Evolutionary conservation across 2,888 invertebrate genomes (phyloP).

Genomic region (Stenoptilia bipunctidactyla): DNA sequence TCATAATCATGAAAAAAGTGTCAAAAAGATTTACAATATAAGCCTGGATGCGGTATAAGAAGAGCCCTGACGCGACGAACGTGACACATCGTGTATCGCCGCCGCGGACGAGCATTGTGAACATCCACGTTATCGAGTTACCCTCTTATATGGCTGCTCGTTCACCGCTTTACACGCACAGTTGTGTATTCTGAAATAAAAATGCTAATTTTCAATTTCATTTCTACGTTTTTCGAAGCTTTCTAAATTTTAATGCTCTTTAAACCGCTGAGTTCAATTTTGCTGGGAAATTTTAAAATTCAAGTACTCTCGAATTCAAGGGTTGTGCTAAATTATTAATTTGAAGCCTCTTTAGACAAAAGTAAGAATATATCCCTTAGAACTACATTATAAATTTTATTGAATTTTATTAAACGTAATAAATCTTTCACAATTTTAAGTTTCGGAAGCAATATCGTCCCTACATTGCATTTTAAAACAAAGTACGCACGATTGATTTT

Average conservation of each 20-base stretch:
- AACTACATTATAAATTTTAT: too few relatives aligned
- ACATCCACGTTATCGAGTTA: not conserved
- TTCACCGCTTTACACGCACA: not conserved
- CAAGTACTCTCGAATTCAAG: too few relatives aligned
- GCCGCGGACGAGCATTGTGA: not conserved
- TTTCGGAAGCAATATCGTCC: conserved; percentile 8
- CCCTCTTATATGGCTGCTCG: not conserved
- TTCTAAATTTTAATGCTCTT: not conserved
- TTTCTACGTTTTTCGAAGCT: not conserved
- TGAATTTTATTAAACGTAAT: not conserved
- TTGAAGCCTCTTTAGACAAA: too few relatives aligned
- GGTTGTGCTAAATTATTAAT: too few relatives aligned
- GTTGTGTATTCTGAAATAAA: not conserved
- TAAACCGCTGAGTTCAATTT: not conserved
- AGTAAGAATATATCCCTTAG: too few relatives aligned
- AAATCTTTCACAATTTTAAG: too few relatives aligned
- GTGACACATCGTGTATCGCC: too few relatives aligned
- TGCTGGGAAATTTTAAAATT: too few relatives aligned
- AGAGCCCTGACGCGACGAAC: too few relatives aligned
- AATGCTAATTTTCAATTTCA: not conserved
- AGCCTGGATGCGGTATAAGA: too few relatives aligned
- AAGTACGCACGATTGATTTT: conserved; percentile 49
- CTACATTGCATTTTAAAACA: conserved; percentile 43
- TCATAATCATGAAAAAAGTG: too few relatives aligned
- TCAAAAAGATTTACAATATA: too few relatives aligned